Conservation (phyloP, 1,140 invertebrate species). For the Oreohelix idahoensis region DNA sequence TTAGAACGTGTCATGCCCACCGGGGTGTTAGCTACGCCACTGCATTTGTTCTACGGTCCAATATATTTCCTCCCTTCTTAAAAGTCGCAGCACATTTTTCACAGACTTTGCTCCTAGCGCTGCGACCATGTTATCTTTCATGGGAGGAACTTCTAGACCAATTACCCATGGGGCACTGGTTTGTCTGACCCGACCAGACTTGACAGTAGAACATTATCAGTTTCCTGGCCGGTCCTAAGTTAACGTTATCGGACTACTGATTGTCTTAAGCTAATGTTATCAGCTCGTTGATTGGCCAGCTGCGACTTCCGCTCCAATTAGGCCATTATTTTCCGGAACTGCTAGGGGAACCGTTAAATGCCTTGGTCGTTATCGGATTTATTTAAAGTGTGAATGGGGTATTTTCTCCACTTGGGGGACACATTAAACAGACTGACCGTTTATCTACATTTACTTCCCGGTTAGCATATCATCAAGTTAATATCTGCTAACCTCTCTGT, state of each 20-base stretch:
- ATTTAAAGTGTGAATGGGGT: not conserved
- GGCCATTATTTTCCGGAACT: slow-evolving; percentile 10
- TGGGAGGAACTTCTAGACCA: not conserved
- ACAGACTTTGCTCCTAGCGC: too few species aligned
- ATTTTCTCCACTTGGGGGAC: not conserved
- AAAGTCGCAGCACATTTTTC: too few species aligned
- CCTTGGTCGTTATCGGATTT: slow-evolving; percentile 1
- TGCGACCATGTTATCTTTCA: not conserved
- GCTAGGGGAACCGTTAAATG: not conserved
- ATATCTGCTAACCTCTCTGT: too few species aligned
- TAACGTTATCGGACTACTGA: slow-evolving; percentile 11
- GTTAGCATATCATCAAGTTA: too few species aligned
- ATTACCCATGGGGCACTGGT: not conserved
- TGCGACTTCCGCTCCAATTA: slow-evolving; percentile 24
- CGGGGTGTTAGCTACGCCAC: too few species aligned
- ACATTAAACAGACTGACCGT: not conserved
- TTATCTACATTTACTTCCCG: too few species aligned
- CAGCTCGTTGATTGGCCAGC: slow-evolving; percentile 29
- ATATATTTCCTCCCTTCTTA: too few species aligned
- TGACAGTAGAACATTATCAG: slow-evolving; percentile 23
- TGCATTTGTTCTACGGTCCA: too few species aligned
- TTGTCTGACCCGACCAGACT: not conserved
- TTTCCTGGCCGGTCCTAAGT: not conserved
- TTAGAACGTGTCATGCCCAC: too few species aligned
- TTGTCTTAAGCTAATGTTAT: slow-evolving; percentile 22